Percentiles rank a stretch among this genome's conserved stretches.
Conservation (phyloP, 1,140 invertebrate species). For the Drosophila seguyi region DNA sequence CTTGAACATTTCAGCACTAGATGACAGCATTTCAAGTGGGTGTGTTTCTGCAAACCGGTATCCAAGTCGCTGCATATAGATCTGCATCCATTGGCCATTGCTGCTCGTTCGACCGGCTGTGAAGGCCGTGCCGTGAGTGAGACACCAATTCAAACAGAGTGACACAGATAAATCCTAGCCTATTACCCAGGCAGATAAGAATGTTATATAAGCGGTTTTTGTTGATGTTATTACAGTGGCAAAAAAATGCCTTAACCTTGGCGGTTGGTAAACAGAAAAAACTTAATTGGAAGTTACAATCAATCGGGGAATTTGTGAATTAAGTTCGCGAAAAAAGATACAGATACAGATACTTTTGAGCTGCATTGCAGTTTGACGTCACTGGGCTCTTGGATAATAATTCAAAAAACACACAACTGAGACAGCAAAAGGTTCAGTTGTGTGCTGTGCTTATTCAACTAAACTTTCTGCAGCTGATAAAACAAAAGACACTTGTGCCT, state of each 20-base stretch:
- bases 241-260: slow-evolving; percentile 23
- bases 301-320: not conserved
- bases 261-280: not conserved
- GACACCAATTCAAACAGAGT: slow-evolving; percentile 5
- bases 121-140: slow-evolving; percentile 26
- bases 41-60: slow-evolving; percentile 55
- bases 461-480: slow-evolving; percentile 62
- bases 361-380: slow-evolving; percentile 35
- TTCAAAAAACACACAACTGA: not conserved
- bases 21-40: slow-evolving; percentile 50
- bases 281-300: slow-evolving; percentile 5
- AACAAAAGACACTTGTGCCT: slow-evolving; percentile 41
- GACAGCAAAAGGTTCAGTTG: slow-evolving; percentile 21
- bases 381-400: slow-evolving; percentile 23
- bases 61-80: slow-evolving; percentile 10
- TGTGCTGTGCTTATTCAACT: slow-evolving; percentile 28
- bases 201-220: slow-evolving; percentile 12
- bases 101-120: slow-evolving; percentile 33
- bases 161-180: slow-evolving; percentile 34
- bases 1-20: slow-evolving; percentile 11
- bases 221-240: slow-evolving; percentile 13
- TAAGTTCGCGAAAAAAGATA: not conserved
- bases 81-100: slow-evolving; percentile 34
- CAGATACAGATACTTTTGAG: not conserved
- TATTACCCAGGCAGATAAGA: slow-evolving; percentile 14